phyloP scores from a whole-genome alignment of 92 coral and sea anemone genomes.

The Chrysogorgia sp. region DNA sequence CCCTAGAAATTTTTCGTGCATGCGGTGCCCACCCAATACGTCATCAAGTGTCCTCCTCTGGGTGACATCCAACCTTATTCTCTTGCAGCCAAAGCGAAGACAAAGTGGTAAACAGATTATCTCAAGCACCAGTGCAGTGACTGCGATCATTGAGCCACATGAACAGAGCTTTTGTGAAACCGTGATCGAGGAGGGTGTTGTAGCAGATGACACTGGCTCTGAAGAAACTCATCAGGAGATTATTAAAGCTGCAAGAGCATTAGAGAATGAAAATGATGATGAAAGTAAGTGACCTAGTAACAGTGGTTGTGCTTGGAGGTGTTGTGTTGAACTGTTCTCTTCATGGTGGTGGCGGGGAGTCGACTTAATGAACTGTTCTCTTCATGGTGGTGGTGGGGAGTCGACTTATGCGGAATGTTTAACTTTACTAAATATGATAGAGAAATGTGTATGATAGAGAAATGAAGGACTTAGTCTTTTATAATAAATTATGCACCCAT shows the following conservation, averaged over 20 bases:
- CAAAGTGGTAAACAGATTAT: not conserved
- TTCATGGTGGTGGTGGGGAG: no score
- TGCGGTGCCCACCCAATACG: no score
- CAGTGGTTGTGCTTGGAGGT: not conserved
- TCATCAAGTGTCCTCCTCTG: no score
- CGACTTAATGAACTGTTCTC: no score
- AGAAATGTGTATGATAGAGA: no score
- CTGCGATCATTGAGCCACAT: slow-evolving; percentile 30
- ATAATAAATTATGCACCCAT: no score
- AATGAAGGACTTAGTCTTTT: no score
- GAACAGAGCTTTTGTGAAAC: slow-evolving; percentile 40
- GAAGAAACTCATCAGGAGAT: slow-evolving; percentile 37
- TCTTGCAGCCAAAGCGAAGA: not conserved
- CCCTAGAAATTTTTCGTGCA: no score
- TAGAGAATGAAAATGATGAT: slow-evolving; percentile 13
- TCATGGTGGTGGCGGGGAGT: no score
- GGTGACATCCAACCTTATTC: not conserved
- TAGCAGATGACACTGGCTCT: slow-evolving; percentile 5
- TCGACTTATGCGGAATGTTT: no score
- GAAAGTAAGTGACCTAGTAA: slow-evolving; percentile 21
- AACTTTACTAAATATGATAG: no score
- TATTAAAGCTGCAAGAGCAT: slow-evolving; percentile 40
- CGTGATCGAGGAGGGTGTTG: slow-evolving; percentile 34
- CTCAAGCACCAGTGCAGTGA: slow-evolving; percentile 6
- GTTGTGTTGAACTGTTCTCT: no score